Base-by-base conservation (phyloP, 2,888 invertebrate genomes). In the Drosophila seclusa region DNA sequence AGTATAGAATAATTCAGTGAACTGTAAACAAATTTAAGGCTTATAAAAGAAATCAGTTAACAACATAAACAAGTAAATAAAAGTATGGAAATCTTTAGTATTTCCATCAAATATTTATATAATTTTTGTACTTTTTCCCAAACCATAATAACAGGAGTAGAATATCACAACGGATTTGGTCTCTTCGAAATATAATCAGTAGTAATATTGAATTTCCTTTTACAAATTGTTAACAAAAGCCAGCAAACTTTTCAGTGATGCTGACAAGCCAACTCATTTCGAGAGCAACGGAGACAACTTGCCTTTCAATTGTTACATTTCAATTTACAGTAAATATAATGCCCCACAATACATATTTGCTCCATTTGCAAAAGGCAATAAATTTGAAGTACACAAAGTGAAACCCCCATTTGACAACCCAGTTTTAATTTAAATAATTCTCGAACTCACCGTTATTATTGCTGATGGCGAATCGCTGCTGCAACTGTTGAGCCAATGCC, bases 401-500 rank as follows among this genome's bases (percentile, higher is more conserved):
- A 21, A 11, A 5, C 8, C 8, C 36, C 8, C 5, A 13, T 1
- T n/a, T 13, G 5, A 1, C 16, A 31, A 7, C 21, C 36, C 36
- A 11, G 10, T n/a, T n/a, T 16, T 48, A 29, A 55, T n/a, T 31
- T 13, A 55, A n/a, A 29, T 52, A 57, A 57, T 29, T 40, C n/a
- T 29, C 4, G 16, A n/a, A 57, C 93, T 93, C 76, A 93, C 93
- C 93, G 83, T 92, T 92, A 92, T 92, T 93, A 89, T 91, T 93
- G 92, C 92, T 93, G 90, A 91, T 91, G 89, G 92, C 93, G 83
- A 95, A 95, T 86, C 95, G 94, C 91, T 95, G 95, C 89, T 95
- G 95, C 88, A 95, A 94, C 82, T 93, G 95, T 93, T 95, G 93
- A 90, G 95, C 95, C 89, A 94, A 93, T 78, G 94, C 94, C 69